Percentiles rank a stretch among this genome's conserved stretches.
Conservation (phyloP, 2,797 vertebrate genomes). For the Allobates femoralis region DNA sequence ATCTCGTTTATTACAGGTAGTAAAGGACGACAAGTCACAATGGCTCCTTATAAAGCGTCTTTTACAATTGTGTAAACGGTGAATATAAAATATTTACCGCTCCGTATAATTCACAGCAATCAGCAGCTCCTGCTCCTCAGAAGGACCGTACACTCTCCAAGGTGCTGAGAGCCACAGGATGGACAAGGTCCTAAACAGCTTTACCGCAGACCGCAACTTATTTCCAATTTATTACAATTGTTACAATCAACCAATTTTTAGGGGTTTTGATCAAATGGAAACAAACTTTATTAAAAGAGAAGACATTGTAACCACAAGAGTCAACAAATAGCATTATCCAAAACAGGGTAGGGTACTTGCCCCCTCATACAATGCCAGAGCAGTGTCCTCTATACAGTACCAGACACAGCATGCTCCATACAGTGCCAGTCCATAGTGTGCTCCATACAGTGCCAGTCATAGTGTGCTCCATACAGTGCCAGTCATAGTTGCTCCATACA, state of each 20-base stretch:
- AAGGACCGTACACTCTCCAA: constrained; percentile 1
- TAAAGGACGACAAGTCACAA: not conserved
- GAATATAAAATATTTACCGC: constrained; percentile 11
- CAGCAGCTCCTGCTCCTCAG: not conserved
- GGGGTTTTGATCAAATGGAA: too few relatives aligned
- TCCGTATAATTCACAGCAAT: not conserved
- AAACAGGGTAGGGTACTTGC: too few relatives aligned
- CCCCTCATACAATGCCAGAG: too few relatives aligned
- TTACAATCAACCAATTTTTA: not conserved
- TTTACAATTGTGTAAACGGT: constrained; percentile 20
- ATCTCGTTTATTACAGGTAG: not conserved
- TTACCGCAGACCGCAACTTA: not conserved
- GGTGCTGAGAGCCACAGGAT: not conserved
- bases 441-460: too few relatives aligned
- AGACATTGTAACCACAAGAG: too few relatives aligned
- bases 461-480: too few relatives aligned
- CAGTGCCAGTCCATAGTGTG: too few relatives aligned
- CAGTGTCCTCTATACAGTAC: too few relatives aligned
- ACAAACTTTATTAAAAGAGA: too few relatives aligned
- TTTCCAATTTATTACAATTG: not conserved
- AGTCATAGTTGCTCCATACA: too few relatives aligned
- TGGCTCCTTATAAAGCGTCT: not conserved
- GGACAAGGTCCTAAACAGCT: not conserved
- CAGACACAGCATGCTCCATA: too few relatives aligned
- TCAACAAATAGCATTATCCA: too few relatives aligned